Evolutionary conservation across 2,888 invertebrate species (phyloP), one percentile per base, ranked within the genome.

Genomic region (Heliconius sara): DNA sequence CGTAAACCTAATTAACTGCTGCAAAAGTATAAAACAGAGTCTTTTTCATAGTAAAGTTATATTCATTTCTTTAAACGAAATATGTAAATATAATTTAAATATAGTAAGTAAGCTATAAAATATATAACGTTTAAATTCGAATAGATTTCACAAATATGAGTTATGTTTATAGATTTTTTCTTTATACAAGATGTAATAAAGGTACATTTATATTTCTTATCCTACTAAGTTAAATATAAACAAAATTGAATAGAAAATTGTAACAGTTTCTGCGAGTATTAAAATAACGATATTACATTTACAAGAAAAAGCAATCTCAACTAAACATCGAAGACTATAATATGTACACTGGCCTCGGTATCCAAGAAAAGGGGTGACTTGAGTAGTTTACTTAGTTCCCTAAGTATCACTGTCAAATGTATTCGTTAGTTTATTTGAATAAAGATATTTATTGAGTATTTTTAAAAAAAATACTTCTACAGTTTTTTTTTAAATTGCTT

Each of bases 251-350:
- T 10, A 12, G 6, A 39, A 68, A n/a, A 2, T 16, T 47, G 43
- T 25, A 25, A 70, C 39, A 34, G 34, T 25, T 25, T 60, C 16
- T 34, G 16, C 1, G 3, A n/a, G 5, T 73, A 60, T 60, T 73
- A 60, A 73, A 60, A 34, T 39, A 34, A 57, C 4, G 67, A 19
- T 63, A 30, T 63, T 65, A 63, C 16, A 30, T 65, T 65, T 77
- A 71, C 77, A 77, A 71, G 71, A 65, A 63, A 77, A 77, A 77
- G 77, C 71, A 71, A 77, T 77, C 63, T 77, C 30, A 30, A 47
- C n/a, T 22, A 27, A 77, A 71, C 39, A 27, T 60, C 70, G 12
- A 27, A 43, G 60, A 25, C 57, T 60, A 27, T 60, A 60, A 68
- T 68, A 25, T 68, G n/a, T 25, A 52, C 70, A n/a, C 52, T 25